Percentiles rank a stretch among this genome's conserved stretches.
These are phyloP conservation scores for Speoplatyrhinus poulsoni DNA, from an alignment of 2,113 vertebrate species.

Conservation along the genomic window DNA sequence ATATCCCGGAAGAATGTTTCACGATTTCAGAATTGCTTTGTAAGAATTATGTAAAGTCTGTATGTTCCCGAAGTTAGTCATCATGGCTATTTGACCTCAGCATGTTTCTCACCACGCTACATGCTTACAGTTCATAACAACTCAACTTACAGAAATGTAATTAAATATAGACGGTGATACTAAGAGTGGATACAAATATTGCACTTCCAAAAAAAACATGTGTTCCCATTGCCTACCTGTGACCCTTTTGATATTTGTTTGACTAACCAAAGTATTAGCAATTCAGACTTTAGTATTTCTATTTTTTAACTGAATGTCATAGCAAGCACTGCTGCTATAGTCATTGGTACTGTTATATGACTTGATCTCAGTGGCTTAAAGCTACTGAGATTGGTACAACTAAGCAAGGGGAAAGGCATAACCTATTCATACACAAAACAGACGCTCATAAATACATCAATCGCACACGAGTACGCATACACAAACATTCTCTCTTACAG, in stretches of 20 bases:
- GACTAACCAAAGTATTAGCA: conserved; percentile 3
- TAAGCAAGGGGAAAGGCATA: conserved; percentile 43
- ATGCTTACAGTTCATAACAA: conserved; percentile 35
- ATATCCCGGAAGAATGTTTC: conserved; percentile 10
- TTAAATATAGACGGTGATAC: conserved; percentile 46
- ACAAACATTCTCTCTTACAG: conserved; percentile 5
- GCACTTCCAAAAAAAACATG: conserved; percentile 76
- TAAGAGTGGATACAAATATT: conserved; percentile 76
- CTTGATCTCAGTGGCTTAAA: conserved; percentile 28
- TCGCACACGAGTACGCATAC: conserved; percentile 47
- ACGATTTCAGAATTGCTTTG: conserved; percentile 22
- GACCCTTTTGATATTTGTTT: conserved; percentile 45
- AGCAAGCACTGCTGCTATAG: no score
- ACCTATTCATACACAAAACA: conserved; percentile 52
- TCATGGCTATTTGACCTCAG: conserved; percentile 27
- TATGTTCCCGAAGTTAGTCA: conserved; percentile 2
- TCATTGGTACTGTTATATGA: conserved; percentile 14
- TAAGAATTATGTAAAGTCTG: conserved; percentile 39
- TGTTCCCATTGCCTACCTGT: conserved; percentile 62
- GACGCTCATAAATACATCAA: conserved; percentile 69
- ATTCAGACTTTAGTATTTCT: no score
- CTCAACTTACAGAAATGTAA: conserved; percentile 33
- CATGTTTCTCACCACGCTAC: background rate
- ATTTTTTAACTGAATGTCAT: background rate
- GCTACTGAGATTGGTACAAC: conserved; percentile 42